phyloP scores from a whole-genome alignment of 2,888 invertebrate species.

The Ichneumoninae sp. region DNA sequence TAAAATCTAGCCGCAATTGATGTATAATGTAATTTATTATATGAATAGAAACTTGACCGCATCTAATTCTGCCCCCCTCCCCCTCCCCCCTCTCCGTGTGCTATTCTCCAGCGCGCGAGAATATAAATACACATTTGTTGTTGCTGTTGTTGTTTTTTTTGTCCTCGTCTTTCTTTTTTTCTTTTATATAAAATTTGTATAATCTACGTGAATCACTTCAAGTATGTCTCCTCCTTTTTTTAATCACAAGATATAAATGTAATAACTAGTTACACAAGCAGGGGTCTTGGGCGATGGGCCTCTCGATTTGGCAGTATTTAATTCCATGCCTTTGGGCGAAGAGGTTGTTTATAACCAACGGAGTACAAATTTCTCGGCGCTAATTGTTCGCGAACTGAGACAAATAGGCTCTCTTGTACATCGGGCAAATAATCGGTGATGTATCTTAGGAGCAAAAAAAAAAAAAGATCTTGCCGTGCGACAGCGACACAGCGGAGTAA shows the following conservation, averaged over 20 bases:
- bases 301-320: constrained; percentile 76
- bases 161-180: constrained; percentile 20
- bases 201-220: constrained; percentile 80
- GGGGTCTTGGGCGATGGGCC: constrained; percentile 75
- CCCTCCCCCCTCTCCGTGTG: constrained; percentile 66
- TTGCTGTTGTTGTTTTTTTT: constrained; percentile 37
- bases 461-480: constrained; percentile 26
- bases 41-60: constrained; percentile 81
- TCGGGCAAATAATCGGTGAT: not conserved
- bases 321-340: constrained; percentile 44
- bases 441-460: constrained; percentile 6
- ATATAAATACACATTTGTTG: constrained; percentile 77
- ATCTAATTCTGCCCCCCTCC: constrained; percentile 72
- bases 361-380: constrained; percentile 16
- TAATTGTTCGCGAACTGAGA: constrained; percentile 34
- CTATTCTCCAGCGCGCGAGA: constrained; percentile 74
- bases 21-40: constrained; percentile 76
- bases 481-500: constrained; percentile 56
- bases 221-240: constrained; percentile 69
- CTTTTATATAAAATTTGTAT: constrained; percentile 80
- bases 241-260: constrained; percentile 80
- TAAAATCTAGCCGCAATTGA: constrained; percentile 78
- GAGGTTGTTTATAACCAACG: constrained; percentile 11
- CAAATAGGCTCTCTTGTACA: not conserved
- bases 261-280: constrained; percentile 78